Evolutionary conservation across 1,140 invertebrate species (phyloP).

Genomic region (Drosophila nikananu): DNA sequence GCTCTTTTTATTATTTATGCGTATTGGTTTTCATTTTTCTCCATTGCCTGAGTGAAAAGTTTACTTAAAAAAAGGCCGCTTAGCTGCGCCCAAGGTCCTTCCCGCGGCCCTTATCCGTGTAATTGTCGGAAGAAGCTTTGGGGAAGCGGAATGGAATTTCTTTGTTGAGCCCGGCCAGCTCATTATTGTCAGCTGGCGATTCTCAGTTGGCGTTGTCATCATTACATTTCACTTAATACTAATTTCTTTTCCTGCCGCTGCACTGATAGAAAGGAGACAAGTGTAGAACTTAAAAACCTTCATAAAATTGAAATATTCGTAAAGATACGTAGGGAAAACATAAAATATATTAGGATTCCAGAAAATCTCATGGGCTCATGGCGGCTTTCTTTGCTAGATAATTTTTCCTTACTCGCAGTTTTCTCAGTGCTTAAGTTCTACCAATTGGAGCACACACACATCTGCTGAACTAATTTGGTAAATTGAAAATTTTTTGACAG

Average conservation of each 20-base stretch:
- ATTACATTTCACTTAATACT: conserved; percentile 80
- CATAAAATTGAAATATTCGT: neutral
- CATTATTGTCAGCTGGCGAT: conserved; percentile 77
- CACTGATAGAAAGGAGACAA: conserved; percentile 3
- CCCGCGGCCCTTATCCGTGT: conserved; percentile 26
- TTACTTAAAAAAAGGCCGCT: conserved; percentile 53
- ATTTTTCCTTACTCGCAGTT: neutral
- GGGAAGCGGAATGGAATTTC: conserved; percentile 13
- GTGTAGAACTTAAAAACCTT: neutral
- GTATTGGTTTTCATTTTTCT: conserved; percentile 68
- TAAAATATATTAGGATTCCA: neutral
- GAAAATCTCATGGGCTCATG: neutral
- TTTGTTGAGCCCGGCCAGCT: conserved; percentile 45
- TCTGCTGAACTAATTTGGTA: conserved; percentile 70
- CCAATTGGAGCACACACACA: conserved; percentile 18
- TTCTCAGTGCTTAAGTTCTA: conserved; percentile 3
- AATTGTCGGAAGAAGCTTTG: conserved; percentile 47
- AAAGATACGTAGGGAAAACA: too few species aligned
- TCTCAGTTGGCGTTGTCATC: conserved; percentile 70
- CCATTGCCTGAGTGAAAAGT: conserved; percentile 52
- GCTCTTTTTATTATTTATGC: conserved; percentile 62
- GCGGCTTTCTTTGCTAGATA: neutral
- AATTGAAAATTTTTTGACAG: conserved; percentile 81
- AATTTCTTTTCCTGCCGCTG: conserved; percentile 59
- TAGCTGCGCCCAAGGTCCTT: conserved; percentile 28